These are phyloP conservation scores for Aelia acuminata DNA, from an alignment of 2,888 invertebrate species.

Conservation along the genomic window DNA sequence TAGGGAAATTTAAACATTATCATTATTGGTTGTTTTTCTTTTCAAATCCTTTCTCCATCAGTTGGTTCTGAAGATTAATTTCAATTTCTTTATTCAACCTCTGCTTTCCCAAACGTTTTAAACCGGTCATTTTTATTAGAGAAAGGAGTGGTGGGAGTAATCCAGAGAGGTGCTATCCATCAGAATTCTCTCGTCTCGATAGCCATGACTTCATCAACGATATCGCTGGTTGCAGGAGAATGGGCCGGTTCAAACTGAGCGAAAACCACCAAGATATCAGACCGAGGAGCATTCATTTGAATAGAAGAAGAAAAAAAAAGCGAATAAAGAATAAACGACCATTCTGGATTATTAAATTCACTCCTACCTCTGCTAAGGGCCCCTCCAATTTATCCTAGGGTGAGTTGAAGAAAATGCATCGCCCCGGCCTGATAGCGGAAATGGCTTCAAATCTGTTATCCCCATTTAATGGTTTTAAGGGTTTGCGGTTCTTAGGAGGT, in stretches of 20 bases:
- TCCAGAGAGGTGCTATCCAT: neutral
- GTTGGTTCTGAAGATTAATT: neutral
- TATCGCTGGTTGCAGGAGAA: neutral
- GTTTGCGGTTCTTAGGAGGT: too few relatives aligned
- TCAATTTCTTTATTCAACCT: neutral
- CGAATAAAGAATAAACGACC: constrained; percentile 25
- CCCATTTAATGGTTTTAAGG: too few relatives aligned
- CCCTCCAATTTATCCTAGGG: constrained; percentile 8
- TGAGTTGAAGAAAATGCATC: neutral
- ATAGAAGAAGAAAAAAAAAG: neutral
- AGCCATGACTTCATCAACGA: constrained; percentile 6
- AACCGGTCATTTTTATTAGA: neutral
- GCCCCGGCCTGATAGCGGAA: neutral
- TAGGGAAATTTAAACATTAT: too few relatives aligned
- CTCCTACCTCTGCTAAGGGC: neutral
- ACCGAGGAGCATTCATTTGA: constrained; percentile 2
- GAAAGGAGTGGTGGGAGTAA: neutral
- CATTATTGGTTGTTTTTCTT: too few relatives aligned
- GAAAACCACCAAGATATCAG: constrained; percentile 18
- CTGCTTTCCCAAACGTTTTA: neutral
- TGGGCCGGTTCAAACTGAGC: constrained; percentile 38
- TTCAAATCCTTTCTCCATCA: too few relatives aligned
- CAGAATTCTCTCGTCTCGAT: constrained; percentile 31
- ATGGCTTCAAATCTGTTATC: too few relatives aligned
- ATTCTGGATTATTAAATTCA: constrained; percentile 27